A percentile compares a stretch with the other conserved stretches of the same genome.
Evolutionary conservation across 2,797 vertebrate genomes (phyloP).

Genomic region (Myoxocephalus aenaeus): DNA sequence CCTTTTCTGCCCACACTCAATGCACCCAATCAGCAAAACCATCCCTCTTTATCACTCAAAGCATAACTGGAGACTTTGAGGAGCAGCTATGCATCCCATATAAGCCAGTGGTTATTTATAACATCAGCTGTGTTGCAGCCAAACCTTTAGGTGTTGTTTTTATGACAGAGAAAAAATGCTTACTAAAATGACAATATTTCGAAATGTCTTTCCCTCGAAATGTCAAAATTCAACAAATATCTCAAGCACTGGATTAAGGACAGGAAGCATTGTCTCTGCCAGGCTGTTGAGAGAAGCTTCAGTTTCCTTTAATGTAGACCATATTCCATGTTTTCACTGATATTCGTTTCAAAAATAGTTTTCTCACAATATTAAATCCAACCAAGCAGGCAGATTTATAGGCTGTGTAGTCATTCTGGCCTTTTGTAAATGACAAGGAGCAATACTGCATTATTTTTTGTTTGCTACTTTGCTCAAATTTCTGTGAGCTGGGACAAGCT

Average conservation of each 20-base stretch:
- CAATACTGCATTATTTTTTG: neutral
- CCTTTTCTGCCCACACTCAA: constrained; percentile 3
- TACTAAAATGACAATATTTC: constrained; percentile 20
- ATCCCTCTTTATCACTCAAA: constrained; percentile 8
- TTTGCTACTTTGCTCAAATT: neutral
- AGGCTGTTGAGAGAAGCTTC: constrained; percentile 25
- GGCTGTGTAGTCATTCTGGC: constrained; percentile 18
- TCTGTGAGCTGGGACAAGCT: neutral
- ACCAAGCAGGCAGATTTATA: constrained; percentile 48
- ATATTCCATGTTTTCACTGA: constrained; percentile 56
- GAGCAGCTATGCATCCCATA: constrained; percentile 32
- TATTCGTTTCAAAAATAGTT: constrained; percentile 69
- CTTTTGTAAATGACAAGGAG: constrained; percentile 13
- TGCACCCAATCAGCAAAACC: constrained; percentile 19
- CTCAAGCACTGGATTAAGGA: neutral
- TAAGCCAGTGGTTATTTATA: constrained; percentile 20
- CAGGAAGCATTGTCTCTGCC: constrained; percentile 21
- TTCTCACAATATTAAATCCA: constrained; percentile 49
- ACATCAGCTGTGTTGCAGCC: constrained; percentile 20
- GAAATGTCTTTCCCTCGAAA: neutral
- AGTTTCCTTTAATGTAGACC: constrained; percentile 61
- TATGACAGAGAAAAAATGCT: neutral
- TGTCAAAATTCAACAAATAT: neutral
- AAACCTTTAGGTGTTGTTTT: constrained; percentile 9
- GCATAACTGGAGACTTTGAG: constrained; percentile 23